These are phyloP conservation scores for Uropetala carovei DNA, from an alignment of 2,888 invertebrate species.

Conservation along the genomic window DNA sequence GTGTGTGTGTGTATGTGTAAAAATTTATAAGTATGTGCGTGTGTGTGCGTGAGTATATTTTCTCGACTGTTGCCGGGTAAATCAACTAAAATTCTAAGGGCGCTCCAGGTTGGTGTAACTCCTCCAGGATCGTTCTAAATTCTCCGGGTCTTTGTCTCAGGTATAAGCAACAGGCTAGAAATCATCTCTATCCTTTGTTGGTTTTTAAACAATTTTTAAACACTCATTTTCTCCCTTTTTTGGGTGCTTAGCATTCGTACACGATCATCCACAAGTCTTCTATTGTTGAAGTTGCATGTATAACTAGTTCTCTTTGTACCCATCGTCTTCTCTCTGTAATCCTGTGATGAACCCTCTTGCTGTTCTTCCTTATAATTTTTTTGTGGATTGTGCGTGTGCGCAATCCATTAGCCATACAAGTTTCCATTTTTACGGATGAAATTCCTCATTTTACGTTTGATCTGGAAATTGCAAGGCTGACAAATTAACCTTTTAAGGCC, in stretches of 20 bases:
- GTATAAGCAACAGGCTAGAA: constrained; percentile 64
- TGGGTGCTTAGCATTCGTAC: constrained; percentile 52
- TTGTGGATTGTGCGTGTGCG: background rate
- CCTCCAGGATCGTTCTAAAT: constrained; percentile 49
- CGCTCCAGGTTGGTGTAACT: constrained; percentile 40
- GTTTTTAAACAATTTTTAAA: constrained; percentile 47
- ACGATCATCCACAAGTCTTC: constrained; percentile 31
- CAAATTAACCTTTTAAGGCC: background rate
- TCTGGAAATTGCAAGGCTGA: constrained; percentile 29
- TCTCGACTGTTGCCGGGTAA: constrained; percentile 64
- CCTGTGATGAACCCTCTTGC: background rate
- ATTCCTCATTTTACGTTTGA: constrained; percentile 2
- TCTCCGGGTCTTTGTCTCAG: constrained; percentile 63
- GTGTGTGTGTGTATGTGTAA: constrained; percentile 45
- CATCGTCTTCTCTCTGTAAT: constrained; percentile 1
- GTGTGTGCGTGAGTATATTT: constrained; percentile 36
- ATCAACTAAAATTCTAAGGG: constrained; percentile 55
- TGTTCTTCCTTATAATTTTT: background rate
- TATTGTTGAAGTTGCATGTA: constrained; percentile 23
- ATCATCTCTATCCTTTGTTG: constrained; percentile 48
- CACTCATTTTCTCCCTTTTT: constrained; percentile 20
- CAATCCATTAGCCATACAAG: background rate
- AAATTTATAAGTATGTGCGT: constrained; percentile 7
- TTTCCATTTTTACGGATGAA: background rate
- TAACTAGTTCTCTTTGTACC: background rate